These are phyloP conservation scores for Glaucomys volans DNA, from an alignment of 2,113 vertebrate genomes.

Conservation along the genomic window DNA sequence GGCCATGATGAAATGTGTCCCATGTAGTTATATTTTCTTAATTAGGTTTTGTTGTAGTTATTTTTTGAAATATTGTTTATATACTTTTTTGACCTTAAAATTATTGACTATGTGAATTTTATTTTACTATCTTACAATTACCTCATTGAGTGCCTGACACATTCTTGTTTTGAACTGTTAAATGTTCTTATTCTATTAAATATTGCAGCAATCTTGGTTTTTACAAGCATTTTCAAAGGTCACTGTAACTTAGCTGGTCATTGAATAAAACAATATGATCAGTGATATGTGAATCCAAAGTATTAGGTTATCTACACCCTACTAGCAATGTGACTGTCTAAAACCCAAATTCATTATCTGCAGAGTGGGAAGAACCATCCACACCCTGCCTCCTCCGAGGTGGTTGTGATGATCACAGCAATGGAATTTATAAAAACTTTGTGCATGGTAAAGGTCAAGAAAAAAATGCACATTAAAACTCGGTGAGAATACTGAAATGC, in stretches of 20 bases:
- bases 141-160: background rate
- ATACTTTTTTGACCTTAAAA: background rate
- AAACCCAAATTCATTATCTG: background rate
- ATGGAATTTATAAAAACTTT: background rate
- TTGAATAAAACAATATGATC: background rate
- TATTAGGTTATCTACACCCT: background rate
- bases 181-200: background rate
- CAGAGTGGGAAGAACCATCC: background rate
- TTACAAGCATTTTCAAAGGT: background rate
- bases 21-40: background rate
- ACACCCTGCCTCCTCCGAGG: background rate
- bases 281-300: background rate
- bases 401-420: background rate
- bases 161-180: background rate
- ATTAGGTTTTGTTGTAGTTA: background rate
- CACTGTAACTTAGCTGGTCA: background rate
- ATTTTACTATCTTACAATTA: background rate
- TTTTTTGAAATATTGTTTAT: background rate
- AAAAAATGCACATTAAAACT: background rate
- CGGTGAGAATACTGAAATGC: background rate
- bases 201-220: background rate
- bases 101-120: background rate
- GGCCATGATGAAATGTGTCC: background rate
- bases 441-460: background rate
- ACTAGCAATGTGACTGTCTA: background rate